Percentiles rank a stretch among this genome's conserved stretches.
phyloP scores from a whole-genome alignment of 2,113 vertebrate genomes.

The Chionodraco myersi region DNA sequence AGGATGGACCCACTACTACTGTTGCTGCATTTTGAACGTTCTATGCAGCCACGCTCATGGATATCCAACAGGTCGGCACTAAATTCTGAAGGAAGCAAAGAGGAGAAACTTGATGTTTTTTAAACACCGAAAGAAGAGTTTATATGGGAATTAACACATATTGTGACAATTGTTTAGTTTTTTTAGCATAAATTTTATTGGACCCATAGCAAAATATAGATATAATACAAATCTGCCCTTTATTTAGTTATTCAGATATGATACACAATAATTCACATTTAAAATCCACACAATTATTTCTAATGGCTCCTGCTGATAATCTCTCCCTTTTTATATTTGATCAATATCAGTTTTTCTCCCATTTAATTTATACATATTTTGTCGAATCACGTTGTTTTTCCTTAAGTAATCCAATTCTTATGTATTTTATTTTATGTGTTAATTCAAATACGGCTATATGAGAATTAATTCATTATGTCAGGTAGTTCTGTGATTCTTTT shows the following conservation, averaged over 20 bases:
- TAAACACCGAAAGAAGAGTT: too few species aligned
- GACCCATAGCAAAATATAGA: background rate
- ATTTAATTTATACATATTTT: background rate
- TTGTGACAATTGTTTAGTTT: background rate
- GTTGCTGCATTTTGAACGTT: slow-evolving; percentile 22
- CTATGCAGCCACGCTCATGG: slow-evolving; percentile 39
- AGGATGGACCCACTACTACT: slow-evolving; percentile 20
- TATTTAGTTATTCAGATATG: background rate
- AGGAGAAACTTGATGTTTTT: background rate
- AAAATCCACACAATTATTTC: background rate
- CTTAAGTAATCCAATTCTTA: background rate
- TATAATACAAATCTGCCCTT: too few species aligned
- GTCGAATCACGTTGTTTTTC: too few species aligned
- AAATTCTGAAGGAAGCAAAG: slow-evolving; percentile 18
- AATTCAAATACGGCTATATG: background rate
- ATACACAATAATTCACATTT: background rate
- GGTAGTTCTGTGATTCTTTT: background rate
- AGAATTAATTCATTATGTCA: background rate
- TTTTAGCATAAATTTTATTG: background rate
- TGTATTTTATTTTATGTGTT: background rate
- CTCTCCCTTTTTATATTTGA: background rate
- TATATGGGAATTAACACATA: background rate
- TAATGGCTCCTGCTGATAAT: too few species aligned
- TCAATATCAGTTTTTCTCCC: background rate
- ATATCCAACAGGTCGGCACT: background rate